Conservation (phyloP, 2,113 vertebrate genomes). For the Micronycteris hirsuta region DNA sequence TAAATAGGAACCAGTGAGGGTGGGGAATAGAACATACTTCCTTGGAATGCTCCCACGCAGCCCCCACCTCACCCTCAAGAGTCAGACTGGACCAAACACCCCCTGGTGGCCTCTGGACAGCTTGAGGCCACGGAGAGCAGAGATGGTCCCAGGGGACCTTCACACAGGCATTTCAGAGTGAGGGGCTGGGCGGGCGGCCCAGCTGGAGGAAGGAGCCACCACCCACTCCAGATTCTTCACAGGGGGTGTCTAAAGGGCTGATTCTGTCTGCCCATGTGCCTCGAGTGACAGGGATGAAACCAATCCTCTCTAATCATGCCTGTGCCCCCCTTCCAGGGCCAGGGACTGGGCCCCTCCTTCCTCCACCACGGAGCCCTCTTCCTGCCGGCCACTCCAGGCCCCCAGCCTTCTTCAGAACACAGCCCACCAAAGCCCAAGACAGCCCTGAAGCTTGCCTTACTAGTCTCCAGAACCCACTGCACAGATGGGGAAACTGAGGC, state of each 20-base stretch:
- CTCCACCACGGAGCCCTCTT: constrained; percentile 1
- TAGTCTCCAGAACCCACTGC: not conserved
- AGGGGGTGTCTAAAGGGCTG: not conserved
- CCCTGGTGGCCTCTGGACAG: not conserved
- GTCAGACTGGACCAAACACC: not conserved
- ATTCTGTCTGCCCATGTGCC: not conserved
- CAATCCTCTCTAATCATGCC: not conserved
- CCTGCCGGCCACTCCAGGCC: not conserved
- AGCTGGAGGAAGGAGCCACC: not conserved
- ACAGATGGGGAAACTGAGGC: not conserved
- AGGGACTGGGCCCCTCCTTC: not conserved
- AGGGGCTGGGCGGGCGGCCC: not conserved
- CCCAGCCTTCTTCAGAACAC: not conserved
- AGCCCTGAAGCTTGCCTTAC: not conserved
- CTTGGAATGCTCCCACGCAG: not conserved
- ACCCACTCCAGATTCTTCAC: no score
- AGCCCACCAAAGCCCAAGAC: not conserved
- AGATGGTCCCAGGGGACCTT: not conserved
- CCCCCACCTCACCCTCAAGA: accelerated
- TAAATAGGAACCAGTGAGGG: not conserved
- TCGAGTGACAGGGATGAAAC: not conserved
- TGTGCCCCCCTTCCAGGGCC: accelerated
- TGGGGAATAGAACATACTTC: not conserved
- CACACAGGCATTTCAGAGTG: not conserved
- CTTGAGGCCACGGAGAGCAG: not conserved